Base-by-base conservation (phyloP, 2,113 vertebrate genomes). In the Ciconia maguari region DNA sequence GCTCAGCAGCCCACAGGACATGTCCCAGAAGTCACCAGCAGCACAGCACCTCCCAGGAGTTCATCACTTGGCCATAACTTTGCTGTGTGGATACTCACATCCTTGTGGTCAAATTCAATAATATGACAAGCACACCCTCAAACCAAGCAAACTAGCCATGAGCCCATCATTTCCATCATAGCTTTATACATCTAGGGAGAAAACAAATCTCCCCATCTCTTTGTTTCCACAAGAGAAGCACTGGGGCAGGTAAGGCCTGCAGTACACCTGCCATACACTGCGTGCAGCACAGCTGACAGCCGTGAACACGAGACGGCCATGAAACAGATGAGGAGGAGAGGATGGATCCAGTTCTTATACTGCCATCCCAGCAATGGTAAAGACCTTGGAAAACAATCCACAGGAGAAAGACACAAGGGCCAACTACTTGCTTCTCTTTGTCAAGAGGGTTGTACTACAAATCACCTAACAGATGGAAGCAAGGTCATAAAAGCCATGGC, bases 271-370 rank as follows among this genome's bases (percentile, higher is more conserved):
- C 6, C 22, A 11, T 10, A 10, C 11, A 4, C 2, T 30, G 19
- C 2, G 8, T 29, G 66, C 52, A 77, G 79, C 49, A 48, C 4
- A 25, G 64, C 62, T 4, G 4, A 26, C 24, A 64, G 55, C 27
- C 1, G 1, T 8, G 34, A 32, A 32, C 26, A 30, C 0, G 1
- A 62, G 38, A 11, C 8, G 46, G 5, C 8, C 3, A 5, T 13
- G 46, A 87, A 74, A 42, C 21, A 62, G 41, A 13, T 42, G 41
- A 68, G 27, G 9, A 87, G 58, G 26, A 80, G 32, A 42, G 34
- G 32, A 42, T 38, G 24, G 16, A 14, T 49, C 41, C 34, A 74
- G 22, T 14, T 72, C 83, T 72, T 74, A 26, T 14, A 7, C 26
- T 42, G 41, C 26, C 22, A 34, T 54, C 34, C 44, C 62, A 65